Evolutionary conservation across 1,140 invertebrate genomes (phyloP).

Genomic region (Phocides pigmalion): DNA sequence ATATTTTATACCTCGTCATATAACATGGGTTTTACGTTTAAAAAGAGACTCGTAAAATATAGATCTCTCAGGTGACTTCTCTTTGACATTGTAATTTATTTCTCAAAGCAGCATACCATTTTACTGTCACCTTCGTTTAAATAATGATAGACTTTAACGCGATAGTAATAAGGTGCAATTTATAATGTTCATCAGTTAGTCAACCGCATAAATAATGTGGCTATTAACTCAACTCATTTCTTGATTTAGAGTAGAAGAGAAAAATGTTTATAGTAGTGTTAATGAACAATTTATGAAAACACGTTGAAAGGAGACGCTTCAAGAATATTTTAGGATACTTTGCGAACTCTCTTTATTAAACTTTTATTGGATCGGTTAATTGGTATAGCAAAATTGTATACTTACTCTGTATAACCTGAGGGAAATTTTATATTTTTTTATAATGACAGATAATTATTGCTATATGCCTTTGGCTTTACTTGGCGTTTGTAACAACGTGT

Average conservation of each 20-base stretch:
- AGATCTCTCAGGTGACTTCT: conserved; percentile 61
- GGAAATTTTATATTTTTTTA: background rate
- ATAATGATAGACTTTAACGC: background rate
- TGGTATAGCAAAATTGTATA: background rate
- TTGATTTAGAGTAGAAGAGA: conserved; percentile 48
- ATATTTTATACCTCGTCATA: conserved; percentile 50
- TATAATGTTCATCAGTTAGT: conserved; percentile 5
- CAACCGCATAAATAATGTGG: conserved; percentile 15
- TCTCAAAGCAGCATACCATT: conserved; percentile 34
- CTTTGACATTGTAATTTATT: conserved; percentile 61
- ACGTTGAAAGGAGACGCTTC: conserved; percentile 23
- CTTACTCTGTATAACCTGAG: background rate
- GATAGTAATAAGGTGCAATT: conserved; percentile 29
- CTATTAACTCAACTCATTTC: conserved; percentile 42
- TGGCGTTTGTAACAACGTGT: too few species aligned
- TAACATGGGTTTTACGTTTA: conserved; percentile 55
- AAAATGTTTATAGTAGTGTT: conserved; percentile 49
- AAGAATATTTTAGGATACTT: conserved; percentile 8
- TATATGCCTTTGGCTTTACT: too few species aligned
- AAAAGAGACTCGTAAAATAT: conserved; percentile 52
- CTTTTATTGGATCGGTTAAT: background rate
- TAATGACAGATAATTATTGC: background rate
- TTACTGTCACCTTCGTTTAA: background rate
- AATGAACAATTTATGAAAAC: conserved; percentile 51
- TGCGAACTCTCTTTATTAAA: conserved; percentile 9